A percentile compares a stretch with the other conserved stretches of the same genome.
Evolutionary conservation across 2,113 vertebrate genomes (phyloP).

Genomic region (Hypocryptadius cinnamomeus): DNA sequence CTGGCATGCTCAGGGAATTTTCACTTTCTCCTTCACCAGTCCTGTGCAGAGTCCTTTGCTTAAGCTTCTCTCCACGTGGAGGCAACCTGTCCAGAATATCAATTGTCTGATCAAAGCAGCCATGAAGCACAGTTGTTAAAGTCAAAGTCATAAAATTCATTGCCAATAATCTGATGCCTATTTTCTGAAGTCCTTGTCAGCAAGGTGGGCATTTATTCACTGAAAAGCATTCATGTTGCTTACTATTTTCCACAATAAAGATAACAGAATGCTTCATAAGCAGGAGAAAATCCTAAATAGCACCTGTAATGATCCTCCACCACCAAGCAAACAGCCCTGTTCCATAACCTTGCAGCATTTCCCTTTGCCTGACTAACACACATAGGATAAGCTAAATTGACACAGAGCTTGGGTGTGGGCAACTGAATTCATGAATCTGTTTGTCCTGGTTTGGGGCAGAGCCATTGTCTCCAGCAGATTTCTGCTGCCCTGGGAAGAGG

Average conservation of each 20-base stretch:
- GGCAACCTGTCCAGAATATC: conserved; percentile 33
- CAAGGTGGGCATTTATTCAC: neutral
- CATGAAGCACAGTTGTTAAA: conserved; percentile 14
- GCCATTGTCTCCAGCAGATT: neutral
- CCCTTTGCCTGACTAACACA: neutral
- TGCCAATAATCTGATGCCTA: neutral
- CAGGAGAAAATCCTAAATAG: neutral
- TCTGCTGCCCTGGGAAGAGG: neutral
- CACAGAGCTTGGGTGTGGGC: neutral
- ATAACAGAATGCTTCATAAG: neutral
- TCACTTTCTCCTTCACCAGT: conserved; percentile 10
- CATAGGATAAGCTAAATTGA: neutral
- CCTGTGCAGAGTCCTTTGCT: neutral
- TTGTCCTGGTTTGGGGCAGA: neutral
- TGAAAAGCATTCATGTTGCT: neutral
- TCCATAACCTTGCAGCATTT: neutral
- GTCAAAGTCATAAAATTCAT: conserved; percentile 38
- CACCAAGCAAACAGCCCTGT: neutral
- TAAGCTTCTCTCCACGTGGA: neutral
- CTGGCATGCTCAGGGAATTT: neutral
- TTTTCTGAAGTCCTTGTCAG: conserved; percentile 3
- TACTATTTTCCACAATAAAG: neutral
- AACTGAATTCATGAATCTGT: neutral
- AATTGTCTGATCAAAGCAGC: conserved; percentile 54
- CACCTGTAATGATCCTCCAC: neutral